Base-by-base conservation (phyloP, 2,888 invertebrate genomes). In the Melipona beecheii region DNA sequence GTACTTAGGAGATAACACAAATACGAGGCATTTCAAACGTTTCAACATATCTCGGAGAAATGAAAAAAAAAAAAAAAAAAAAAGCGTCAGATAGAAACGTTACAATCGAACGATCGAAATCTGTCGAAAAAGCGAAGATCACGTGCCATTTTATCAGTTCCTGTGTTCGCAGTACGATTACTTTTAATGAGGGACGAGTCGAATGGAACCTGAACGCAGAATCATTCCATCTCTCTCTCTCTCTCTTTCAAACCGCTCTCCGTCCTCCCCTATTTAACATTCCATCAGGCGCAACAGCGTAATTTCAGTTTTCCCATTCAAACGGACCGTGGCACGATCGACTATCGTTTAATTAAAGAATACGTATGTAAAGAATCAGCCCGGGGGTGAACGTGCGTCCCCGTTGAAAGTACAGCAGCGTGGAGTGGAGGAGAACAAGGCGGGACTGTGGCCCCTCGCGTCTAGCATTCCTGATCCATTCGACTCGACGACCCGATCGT, bases 361-460 rank as follows among this genome's bases (percentile, higher is more conserved):
- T 75, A 75, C 81, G 82, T 80, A 80, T 82, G 75, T 75, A 71
- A 60, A 60, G 65, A 65, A 65, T 27, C 27, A 27, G 21, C 80
- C 27, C 27, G n/a, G n/a, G 36, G 60, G 21, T n/a, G 50, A 69
- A 69, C 31, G 58, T 52, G 62, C 27, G 43, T 21, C 36, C 43
- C 9, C 50, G 36, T 76, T 62, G 43, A 27, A 79, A 64, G 64
- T 21, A 31, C 49, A 13, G 31, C 21, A 70, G 70, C 43, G 15
- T 4, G 70, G 31, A 19, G 15, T 4, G 70, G 31, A 19, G 78
- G 27, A 64, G 43, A 69, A 78, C 72, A 73, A 49, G 56, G 31
- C 72, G 49, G 19, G 43, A 24, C 54, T 43, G 72, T 24, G 27
- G 58, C 49, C 31, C 31, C 62, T 54, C 78, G 73, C 69, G 36